Base-by-base conservation (phyloP, 2,113 vertebrate genomes). In the Cynocephalus volans region DNA sequence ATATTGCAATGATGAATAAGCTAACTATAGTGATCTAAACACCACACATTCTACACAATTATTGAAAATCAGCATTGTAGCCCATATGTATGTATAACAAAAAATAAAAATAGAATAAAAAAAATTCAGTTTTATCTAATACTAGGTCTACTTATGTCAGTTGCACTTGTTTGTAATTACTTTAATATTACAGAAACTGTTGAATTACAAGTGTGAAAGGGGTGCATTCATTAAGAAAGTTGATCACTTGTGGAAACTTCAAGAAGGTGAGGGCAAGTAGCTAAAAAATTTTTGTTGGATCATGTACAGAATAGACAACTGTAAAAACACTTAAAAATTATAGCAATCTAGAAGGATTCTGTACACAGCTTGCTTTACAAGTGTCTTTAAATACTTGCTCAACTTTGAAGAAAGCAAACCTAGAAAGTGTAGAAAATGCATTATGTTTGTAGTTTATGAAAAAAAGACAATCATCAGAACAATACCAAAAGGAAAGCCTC, bases 391-490 rank as follows among this genome's bases (percentile, higher is more conserved):
- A 87, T 72, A 72, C 45, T 72, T 65, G 21, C 14, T 88, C 83
- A 88, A 76, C 19, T n/a, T 81, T 85, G 24, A 82, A 94, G 67
- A 70, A 79, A 91, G 28, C n/a, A 94, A 97, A 86, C 15, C 45
- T 45, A 4, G 64, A 94, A 92, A 84, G 56, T 75, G 18, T 12
- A 88, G 41, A 83, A 23, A 88, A 88, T 58, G n/a, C 24, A 26
- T 88, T 73, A 72, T 62, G 9, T 10, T 65, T 89, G 21, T 11
- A 54, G 21, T 76, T 89, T 95, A 83, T 83, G 21, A 28, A 48
- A 90, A 72, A 88, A 56, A 58, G 50, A 31, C 14, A 54, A 54
- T 72, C 54, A 69, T 70, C 14, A 65, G 10, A 81, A 86, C 19
- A 91, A 81, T 65, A 80, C 19, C 6, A 64, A 86, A 95, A 50